Conservation (phyloP, 2,113 vertebrate species). For the Caranx melampygus region DNA sequence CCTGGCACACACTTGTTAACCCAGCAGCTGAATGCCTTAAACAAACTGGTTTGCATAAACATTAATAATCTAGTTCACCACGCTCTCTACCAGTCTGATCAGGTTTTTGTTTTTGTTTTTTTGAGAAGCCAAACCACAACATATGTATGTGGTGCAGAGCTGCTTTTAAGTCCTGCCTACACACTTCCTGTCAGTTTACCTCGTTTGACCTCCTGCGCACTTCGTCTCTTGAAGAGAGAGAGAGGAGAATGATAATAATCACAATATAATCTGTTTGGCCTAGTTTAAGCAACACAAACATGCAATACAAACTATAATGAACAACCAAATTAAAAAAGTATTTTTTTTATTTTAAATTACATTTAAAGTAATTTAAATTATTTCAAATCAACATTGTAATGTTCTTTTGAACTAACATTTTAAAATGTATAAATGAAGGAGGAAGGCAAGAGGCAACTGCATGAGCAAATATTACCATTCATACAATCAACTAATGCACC, state of each 20-base stretch:
- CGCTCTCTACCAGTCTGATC: not conserved
- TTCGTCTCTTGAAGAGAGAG: not conserved
- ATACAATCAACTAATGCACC: not conserved
- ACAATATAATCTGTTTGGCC: not conserved
- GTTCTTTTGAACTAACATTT: not conserved
- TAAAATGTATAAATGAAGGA: too few species aligned
- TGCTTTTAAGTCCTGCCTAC: not conserved
- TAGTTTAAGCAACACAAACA: not conserved
- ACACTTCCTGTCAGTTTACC: slow-evolving; percentile 35
- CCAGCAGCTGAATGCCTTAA: not conserved
- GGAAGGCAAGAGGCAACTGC: not conserved
- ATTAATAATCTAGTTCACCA: not conserved
- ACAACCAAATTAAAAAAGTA: not conserved
- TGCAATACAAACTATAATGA: not conserved
- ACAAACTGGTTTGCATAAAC: not conserved
- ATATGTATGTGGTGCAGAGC: not conserved
- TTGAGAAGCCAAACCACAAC: slow-evolving; percentile 11
- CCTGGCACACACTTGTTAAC: not conserved
- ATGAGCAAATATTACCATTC: not conserved
- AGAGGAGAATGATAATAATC: not conserved
- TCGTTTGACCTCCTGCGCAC: slow-evolving; percentile 38
- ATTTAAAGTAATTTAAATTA: too few species aligned
- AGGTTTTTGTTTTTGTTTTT: not conserved
- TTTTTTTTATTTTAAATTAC: not conserved
- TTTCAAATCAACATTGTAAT: too few species aligned